Base-by-base conservation (phyloP, 2,888 invertebrate genomes). In the Dysmachus trigonus region DNA sequence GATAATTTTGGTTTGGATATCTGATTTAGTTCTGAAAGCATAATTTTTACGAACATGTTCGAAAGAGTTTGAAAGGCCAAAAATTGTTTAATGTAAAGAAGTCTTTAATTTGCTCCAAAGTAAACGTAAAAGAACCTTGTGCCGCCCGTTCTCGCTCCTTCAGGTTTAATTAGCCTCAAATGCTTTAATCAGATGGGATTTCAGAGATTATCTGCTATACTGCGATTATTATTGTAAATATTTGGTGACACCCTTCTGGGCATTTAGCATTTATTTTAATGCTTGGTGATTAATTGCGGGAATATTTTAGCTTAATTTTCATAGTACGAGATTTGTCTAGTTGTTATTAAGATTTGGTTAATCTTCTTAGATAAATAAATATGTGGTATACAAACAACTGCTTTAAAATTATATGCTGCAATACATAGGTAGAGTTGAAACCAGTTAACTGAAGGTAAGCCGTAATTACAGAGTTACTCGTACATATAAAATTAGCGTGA, bases 111-210 rank as follows among this genome's bases (percentile, higher is more conserved):
- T 8, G 27, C 10, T 10, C 22, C 22, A 62, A 41, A 62, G 62
- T 62, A 62, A 62, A 62, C 62, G 62, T 18, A 62, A 4, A 62
- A 18, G 22, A 10, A 62, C 62, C 27, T 62, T 47, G 27, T 22
- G 2, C 62, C 3, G 7, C 62, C 62, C 62, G 18, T 62, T 62
- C 53, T 76, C 38, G 18, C 76, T 35, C 76, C 76, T 35, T 76
- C 76, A 76, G 22, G 41, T 33, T 76, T 76, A 76, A 76, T 76
- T 76, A 76, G 22, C 76, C 18, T 31, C 22, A 76, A 76, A 22
- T 35, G 79, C 79, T 27, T 47, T 51, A 79, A 79, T 79, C 79
- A 79, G 51, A 79, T 79, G n/a, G 51, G 79, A 79, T 79, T 79
- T 51, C 41, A 30, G 41, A 79, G 79, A 79, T 79, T 79, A 79